A percentile compares a stretch with the other conserved stretches of the same genome.
These are phyloP conservation scores for Sebastes taczanowskii DNA, from an alignment of 2,797 vertebrate species.

Conservation along the genomic window DNA sequence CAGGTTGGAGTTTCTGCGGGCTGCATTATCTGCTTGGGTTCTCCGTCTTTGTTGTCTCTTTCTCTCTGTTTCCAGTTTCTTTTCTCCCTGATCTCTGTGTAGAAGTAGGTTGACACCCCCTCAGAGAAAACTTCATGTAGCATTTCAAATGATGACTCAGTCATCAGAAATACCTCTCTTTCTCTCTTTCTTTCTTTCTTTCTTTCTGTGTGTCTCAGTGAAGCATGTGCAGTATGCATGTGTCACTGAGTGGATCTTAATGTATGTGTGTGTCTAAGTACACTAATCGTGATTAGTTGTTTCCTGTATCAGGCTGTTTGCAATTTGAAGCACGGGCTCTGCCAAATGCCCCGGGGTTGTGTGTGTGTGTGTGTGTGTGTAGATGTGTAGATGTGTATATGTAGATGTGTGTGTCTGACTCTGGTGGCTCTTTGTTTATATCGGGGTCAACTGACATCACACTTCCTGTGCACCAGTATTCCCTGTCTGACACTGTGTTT, in stretches of 20 bases:
- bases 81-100: slow-evolving; percentile 19
- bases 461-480: slow-evolving; percentile 55
- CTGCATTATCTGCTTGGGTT: slow-evolving; percentile 1
- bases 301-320: slow-evolving; percentile 56
- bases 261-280: slow-evolving; percentile 11
- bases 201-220: not conserved
- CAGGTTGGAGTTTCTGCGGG: slow-evolving; percentile 11
- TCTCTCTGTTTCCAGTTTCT: not conserved
- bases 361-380: slow-evolving; percentile 6
- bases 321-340: slow-evolving; percentile 30
- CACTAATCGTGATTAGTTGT: slow-evolving; percentile 46
- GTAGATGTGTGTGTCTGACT: slow-evolving; percentile 18
- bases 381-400: not conserved
- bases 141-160: slow-evolving; percentile 49
- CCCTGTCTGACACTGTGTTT: slow-evolving; percentile 33
- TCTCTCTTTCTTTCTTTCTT: not conserved
- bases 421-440: slow-evolving; percentile 64
- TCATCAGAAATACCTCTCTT: slow-evolving; percentile 22
- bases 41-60: not conserved
- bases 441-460: slow-evolving; percentile 66
- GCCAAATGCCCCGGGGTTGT: slow-evolving; percentile 26
- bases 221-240: slow-evolving; percentile 1
- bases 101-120: slow-evolving; percentile 47
- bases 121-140: slow-evolving; percentile 49
- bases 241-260: slow-evolving; percentile 16